These are phyloP conservation scores for Melanerpes aurifrons DNA, from an alignment of 2,113 vertebrate species.

Conservation along the genomic window DNA sequence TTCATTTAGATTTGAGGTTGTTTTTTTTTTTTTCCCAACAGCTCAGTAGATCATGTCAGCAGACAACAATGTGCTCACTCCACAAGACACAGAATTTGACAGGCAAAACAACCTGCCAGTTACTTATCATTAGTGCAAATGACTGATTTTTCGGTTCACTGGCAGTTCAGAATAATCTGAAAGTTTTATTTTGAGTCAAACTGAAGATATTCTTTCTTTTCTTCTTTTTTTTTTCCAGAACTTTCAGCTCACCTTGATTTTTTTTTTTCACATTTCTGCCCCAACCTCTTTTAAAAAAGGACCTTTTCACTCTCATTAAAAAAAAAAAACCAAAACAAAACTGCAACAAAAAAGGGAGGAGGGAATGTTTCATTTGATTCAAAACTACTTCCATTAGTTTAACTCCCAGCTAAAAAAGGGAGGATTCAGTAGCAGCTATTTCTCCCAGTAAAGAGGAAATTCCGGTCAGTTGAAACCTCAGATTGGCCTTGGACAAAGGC, in stretches of 20 bases:
- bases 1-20: neutral
- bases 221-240: conserved; percentile 2
- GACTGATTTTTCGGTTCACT: conserved; percentile 65
- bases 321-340: neutral
- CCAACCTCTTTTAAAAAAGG: neutral
- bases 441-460: neutral
- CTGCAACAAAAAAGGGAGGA: neutral
- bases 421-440: neutral
- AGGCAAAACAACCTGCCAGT: conserved; percentile 72
- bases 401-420: neutral
- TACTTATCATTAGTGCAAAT: conserved; percentile 73
- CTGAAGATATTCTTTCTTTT: neutral
- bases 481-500: neutral
- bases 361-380: neutral
- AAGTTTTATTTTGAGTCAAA: conserved; percentile 68
- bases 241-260: conserved; percentile 47
- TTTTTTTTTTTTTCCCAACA: conserved; percentile 17
- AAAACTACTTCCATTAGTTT: neutral
- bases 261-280: conserved; percentile 7
- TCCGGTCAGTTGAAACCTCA: neutral
- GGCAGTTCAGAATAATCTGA: conserved; percentile 69
- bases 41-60: conserved; percentile 62
- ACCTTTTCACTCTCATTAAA: neutral
- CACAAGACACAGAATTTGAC: conserved; percentile 72
- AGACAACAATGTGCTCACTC: conserved; percentile 69